Evolutionary conservation across 2,888 invertebrate genomes (phyloP).

Genomic region (Sinodicranocentrus sp.): DNA sequence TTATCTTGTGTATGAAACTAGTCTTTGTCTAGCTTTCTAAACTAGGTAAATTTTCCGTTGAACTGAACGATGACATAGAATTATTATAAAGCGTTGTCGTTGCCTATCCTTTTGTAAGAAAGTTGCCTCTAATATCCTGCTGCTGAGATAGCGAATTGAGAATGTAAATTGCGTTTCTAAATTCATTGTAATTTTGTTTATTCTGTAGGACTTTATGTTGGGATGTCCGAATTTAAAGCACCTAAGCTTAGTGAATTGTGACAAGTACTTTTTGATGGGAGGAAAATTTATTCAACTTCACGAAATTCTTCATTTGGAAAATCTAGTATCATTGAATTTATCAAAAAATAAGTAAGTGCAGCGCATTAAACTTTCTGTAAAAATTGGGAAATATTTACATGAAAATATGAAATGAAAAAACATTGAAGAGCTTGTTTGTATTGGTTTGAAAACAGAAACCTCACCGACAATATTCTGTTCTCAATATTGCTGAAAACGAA

Average conservation of each 20-base stretch:
- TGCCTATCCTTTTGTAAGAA: too few species aligned
- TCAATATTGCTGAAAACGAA: constrained; percentile 50
- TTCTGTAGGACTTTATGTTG: constrained; percentile 47
- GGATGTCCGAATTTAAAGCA: constrained; percentile 62
- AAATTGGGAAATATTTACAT: too few species aligned
- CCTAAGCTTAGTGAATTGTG: constrained; percentile 54
- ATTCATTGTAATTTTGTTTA: constrained; percentile 13
- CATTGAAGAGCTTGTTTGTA: neutral
- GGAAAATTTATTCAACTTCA: constrained; percentile 56
- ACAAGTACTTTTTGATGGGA: constrained; percentile 68
- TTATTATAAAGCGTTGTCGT: too few species aligned
- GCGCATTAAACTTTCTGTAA: neutral
- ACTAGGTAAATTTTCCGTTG: too few species aligned
- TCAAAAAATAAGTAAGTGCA: constrained; percentile 55
- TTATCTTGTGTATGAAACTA: too few species aligned
- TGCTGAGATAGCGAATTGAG: neutral
- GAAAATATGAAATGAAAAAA: neutral
- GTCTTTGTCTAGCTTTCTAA: too few species aligned
- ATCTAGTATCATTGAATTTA: constrained; percentile 52
- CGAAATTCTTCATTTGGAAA: constrained; percentile 58
- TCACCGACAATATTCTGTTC: constrained; percentile 60
- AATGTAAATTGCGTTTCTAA: neutral
- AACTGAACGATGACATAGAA: too few species aligned
- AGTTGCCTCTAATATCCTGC: too few species aligned
- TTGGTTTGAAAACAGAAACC: constrained; percentile 39